Evolutionary conservation across 1,140 invertebrate species (phyloP).

Genomic region (Drosophila punjabiensis): DNA sequence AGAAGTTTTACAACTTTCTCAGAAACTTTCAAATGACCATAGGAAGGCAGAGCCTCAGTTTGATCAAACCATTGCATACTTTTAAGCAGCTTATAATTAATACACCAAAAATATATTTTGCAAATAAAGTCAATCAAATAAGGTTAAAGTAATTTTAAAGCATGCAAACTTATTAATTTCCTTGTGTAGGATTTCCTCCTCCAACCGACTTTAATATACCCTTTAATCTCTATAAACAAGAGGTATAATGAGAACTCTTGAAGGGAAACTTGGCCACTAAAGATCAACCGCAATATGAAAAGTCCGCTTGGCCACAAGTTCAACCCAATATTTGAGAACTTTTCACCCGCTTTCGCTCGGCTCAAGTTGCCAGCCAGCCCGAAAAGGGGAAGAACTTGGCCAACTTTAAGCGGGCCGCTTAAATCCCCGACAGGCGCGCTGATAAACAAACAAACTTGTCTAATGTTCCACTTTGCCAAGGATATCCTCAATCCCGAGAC

Average conservation of each 20-base stretch:
- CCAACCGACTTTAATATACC: background rate
- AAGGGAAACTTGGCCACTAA: constrained; percentile 12
- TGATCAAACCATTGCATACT: background rate
- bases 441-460: constrained; percentile 65
- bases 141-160: background rate
- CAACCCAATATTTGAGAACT: constrained; percentile 38
- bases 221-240: background rate
- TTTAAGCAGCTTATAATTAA: background rate
- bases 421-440: constrained; percentile 37
- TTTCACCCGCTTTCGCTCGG: constrained; percentile 17
- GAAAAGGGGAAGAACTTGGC: constrained; percentile 28
- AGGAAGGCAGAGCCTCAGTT: background rate
- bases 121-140: background rate
- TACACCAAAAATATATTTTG: background rate
- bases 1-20: too few relatives aligned
- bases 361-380: constrained; percentile 22
- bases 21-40: background rate
- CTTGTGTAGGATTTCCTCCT: too few relatives aligned
- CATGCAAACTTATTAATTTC: background rate
- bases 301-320: constrained; percentile 12
- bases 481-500: constrained; percentile 42
- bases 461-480: constrained; percentile 52
- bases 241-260: constrained; percentile 3
- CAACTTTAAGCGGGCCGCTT: constrained; percentile 53
- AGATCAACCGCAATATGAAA: constrained; percentile 26